Evolutionary conservation across 2,888 invertebrate species (phyloP).

Genomic region (Drosophila lacicola): DNA sequence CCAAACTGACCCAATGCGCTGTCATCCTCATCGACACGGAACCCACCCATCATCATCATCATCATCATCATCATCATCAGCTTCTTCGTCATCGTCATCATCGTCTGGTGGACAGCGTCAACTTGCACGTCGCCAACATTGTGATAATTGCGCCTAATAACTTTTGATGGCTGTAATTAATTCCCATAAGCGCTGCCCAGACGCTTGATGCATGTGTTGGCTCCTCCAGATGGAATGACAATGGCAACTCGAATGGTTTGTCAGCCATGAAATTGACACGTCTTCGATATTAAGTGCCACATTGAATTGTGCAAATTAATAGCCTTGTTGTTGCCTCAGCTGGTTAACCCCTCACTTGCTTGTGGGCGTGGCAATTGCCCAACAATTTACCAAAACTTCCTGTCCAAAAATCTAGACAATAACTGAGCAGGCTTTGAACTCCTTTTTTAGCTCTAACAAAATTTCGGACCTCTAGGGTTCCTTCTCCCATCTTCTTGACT

Average conservation of each 20-base stretch:
- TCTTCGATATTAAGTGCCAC: conserved; percentile 79
- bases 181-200: conserved; percentile 68
- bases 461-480: too few species aligned
- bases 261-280: conserved; percentile 80
- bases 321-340: conserved; percentile 26
- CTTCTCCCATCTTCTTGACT: too few species aligned
- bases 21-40: conserved; percentile 27
- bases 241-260: conserved; percentile 59
- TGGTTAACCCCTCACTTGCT: too few species aligned
- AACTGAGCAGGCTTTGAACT: too few species aligned
- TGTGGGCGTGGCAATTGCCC: conserved; percentile 12
- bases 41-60: conserved; percentile 9
- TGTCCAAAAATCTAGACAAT: too few species aligned
- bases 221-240: background rate
- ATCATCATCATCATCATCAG: background rate
- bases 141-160: conserved; percentile 80
- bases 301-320: conserved; percentile 79
- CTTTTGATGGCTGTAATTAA: conserved; percentile 80
- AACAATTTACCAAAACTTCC: background rate
- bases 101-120: conserved; percentile 19
- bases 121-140: conserved; percentile 62
- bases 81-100: conserved; percentile 2
- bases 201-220: conserved; percentile 46
- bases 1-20: conserved; percentile 23
- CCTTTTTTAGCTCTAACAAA: too few species aligned